Conservation (phyloP, 2,797 vertebrate species). For the Etheostoma perlongum region DNA sequence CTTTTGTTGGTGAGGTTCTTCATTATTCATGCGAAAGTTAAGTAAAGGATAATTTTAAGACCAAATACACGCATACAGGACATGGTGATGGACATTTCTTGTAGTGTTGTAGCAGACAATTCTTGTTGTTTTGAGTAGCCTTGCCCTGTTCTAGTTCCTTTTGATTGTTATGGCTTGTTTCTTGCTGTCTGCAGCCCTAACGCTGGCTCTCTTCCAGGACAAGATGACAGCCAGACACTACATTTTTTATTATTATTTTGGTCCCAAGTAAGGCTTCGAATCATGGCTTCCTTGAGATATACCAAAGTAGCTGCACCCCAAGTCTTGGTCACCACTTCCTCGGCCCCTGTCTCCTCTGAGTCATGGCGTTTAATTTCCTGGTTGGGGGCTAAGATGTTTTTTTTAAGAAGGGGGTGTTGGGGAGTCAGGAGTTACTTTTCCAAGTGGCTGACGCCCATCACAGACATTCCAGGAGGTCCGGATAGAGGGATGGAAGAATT, state of each 20-base stretch:
- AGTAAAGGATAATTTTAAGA: neutral
- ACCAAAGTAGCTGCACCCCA: neutral
- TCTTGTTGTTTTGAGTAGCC: neutral
- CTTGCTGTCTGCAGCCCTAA: neutral
- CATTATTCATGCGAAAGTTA: no score
- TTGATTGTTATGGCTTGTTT: neutral
- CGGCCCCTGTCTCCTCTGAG: slow-evolving; percentile 33
- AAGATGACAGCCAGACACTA: slow-evolving; percentile 8
- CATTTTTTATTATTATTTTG: neutral
- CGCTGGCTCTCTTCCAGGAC: neutral
- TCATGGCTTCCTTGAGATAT: neutral
- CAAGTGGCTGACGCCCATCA: slow-evolving; percentile 40
- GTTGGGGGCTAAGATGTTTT: slow-evolving; percentile 44
- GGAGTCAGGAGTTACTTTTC: slow-evolving; percentile 10
- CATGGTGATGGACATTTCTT: neutral
- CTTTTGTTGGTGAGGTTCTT: neutral
- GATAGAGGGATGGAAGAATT: slow-evolving; percentile 26
- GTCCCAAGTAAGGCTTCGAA: slow-evolving; percentile 6
- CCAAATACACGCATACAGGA: neutral
- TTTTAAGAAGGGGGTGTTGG: slow-evolving; percentile 7
- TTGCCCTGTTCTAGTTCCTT: neutral
- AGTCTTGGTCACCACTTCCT: neutral
- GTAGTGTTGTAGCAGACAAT: neutral
- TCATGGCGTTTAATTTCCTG: slow-evolving; percentile 76
- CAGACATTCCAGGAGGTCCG: slow-evolving; percentile 56